Evolutionary conservation across 2,888 invertebrate species (phyloP).

Genomic region (Maniola hyperantus): DNA sequence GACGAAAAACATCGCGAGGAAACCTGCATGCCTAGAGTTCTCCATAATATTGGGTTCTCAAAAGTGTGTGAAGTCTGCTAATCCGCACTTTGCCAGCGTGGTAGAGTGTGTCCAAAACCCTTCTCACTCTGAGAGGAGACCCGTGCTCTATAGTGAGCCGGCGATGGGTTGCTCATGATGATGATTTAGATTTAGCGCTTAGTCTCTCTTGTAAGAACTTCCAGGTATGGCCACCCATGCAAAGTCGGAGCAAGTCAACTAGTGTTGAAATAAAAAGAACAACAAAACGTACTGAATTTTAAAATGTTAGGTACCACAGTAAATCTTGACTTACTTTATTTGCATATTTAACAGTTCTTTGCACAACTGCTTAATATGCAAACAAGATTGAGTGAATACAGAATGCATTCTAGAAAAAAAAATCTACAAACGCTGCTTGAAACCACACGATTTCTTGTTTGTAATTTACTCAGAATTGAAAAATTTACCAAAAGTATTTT

Average conservation of each 20-base stretch:
- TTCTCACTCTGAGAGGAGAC: too few species aligned
- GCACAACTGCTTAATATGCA: slow-evolving; percentile 19
- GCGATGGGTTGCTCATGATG: too few species aligned
- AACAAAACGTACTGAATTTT: slow-evolving; percentile 4
- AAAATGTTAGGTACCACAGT: background rate
- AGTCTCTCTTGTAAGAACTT: too few species aligned
- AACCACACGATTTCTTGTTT: background rate
- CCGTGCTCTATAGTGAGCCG: too few species aligned
- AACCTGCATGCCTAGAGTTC: too few species aligned
- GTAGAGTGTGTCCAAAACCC: too few species aligned
- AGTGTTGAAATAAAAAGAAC: background rate
- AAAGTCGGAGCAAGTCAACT: background rate
- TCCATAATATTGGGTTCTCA: too few species aligned
- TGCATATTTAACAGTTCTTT: slow-evolving; percentile 22
- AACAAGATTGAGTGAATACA: slow-evolving; percentile 16
- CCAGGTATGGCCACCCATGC: background rate
- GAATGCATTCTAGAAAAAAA: slow-evolving; percentile 21
- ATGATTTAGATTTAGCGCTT: too few species aligned
- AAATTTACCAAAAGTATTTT: too few species aligned
- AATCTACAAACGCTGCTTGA: slow-evolving; percentile 2
- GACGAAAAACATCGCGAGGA: too few species aligned
- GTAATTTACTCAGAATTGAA: background rate
- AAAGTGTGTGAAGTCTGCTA: too few species aligned
- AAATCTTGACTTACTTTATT: slow-evolving; percentile 18
- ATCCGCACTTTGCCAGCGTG: too few species aligned